A percentile compares a stretch with the other conserved stretches of the same genome.
Conservation (phyloP, 2,113 vertebrate species). For the Spea bombifrons region DNA sequence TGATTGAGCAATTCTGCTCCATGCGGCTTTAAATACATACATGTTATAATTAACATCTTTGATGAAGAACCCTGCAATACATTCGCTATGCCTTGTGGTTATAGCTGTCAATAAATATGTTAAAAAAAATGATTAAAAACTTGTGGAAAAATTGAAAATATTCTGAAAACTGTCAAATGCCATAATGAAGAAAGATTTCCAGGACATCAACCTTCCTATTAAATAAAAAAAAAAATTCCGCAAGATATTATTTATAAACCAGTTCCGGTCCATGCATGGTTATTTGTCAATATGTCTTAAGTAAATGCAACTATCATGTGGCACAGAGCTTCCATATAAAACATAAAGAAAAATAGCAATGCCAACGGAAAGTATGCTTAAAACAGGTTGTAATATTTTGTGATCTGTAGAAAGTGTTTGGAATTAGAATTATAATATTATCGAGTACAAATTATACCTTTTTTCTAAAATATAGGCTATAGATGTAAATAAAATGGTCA, state of each 20-base stretch:
- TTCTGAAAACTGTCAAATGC: constrained; percentile 13
- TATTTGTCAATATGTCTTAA: not conserved
- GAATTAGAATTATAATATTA: too few species aligned
- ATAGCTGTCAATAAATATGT: constrained; percentile 28
- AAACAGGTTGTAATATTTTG: too few species aligned
- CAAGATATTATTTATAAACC: not conserved
- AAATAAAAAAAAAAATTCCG: constrained; percentile 3
- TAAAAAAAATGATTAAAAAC: constrained; percentile 26
- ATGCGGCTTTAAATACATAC: constrained; percentile 24
- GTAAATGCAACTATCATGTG: not conserved
- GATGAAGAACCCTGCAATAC: not conserved
- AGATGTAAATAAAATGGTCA: too few species aligned
- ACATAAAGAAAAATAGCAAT: too few species aligned
- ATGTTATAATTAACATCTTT: constrained; percentile 42
- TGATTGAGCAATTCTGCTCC: constrained; percentile 15
- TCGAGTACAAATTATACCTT: too few species aligned
- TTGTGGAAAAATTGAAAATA: constrained; percentile 9
- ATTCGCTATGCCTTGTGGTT: constrained; percentile 26
- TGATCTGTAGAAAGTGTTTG: too few species aligned
- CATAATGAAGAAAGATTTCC: constrained; percentile 32
- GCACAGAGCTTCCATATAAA: too few species aligned
- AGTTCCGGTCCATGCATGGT: not conserved
- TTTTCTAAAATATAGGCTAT: too few species aligned
- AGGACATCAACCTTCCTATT: not conserved
- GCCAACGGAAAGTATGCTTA: too few species aligned